Base-by-base conservation (phyloP, 2,888 invertebrate species). In the Siphlonurus alternatus region DNA sequence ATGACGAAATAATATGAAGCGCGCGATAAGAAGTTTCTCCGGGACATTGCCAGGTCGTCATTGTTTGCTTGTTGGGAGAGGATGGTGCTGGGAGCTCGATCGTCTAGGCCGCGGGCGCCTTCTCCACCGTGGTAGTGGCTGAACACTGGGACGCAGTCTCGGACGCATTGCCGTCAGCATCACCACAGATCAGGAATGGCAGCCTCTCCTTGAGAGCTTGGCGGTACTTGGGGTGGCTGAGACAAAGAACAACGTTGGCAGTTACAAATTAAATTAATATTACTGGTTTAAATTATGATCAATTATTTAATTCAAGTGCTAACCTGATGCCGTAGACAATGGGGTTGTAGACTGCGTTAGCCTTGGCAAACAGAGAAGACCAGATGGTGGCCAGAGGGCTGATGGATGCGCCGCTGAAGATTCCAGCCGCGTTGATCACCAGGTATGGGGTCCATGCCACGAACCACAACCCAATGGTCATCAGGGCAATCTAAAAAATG, bases 381-480 rank as follows among this genome's bases (percentile, higher is more conserved):
- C 91, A 90, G 75, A 92, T 90, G 64, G 90, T 90, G 68, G 85
- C 85, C 69, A 92, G 78, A 20, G 92, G 92, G 69, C 82, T 87
- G 70, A 92, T 84, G 61, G 82, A 84, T 59, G 81, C 79, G 65
- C 82, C 81, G 71, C 88, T 85, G 72, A 91, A 89, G 64, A 91
- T 84, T 60, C 92, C 92, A 67, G 86, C 79, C 72, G 81, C 86
- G 76, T 92, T 91, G 72, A 92, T 88, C 63, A 91, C 83, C 68
- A 90, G 77, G 72, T 93, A 93, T 7, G 93, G 93, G 23, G 91
- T 90, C 94, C 94, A 95, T 61, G 93, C 92, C 81, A 92, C 83
- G 78, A 93, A 88, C 90, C 93, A 95, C 69, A 93, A 77, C 0
- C 88, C 83, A 71, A 94, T 90, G 67, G 93, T 93, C 82, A 90